phyloP scores from a whole-genome alignment of 2,113 vertebrate species.

The Hydropotes inermis region DNA sequence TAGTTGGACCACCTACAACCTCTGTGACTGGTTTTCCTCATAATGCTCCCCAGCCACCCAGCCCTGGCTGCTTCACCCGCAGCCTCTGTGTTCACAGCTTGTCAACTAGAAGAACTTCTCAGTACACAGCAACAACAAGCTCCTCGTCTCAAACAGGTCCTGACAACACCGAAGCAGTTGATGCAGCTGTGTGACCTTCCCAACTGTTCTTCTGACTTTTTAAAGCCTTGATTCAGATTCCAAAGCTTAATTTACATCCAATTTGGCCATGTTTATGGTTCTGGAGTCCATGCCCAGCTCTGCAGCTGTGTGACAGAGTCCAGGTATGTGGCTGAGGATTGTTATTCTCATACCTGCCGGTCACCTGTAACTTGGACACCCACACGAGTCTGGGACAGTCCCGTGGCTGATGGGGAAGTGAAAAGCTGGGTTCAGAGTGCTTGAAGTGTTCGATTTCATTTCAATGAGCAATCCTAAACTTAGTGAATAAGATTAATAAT shows the following conservation, averaged over 20 bases:
- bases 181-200: not conserved
- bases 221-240: not conserved
- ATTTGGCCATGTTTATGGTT: not conserved
- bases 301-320: not conserved
- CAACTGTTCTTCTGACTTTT: not conserved
- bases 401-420: not conserved
- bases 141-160: not conserved
- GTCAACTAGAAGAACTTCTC: not conserved
- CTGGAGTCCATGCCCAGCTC: not conserved
- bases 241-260: not conserved
- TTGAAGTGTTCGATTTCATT: not conserved
- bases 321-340: not conserved
- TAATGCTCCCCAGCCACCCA: not conserved
- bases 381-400: not conserved
- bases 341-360: not conserved
- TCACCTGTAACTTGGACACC: not conserved
- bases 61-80: not conserved
- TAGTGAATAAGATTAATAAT: not conserved
- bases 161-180: not conserved
- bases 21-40: not conserved
- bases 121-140: not conserved
- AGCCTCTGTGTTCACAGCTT: not conserved
- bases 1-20: not conserved
- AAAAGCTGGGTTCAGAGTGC: not conserved
- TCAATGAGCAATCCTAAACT: slow-evolving; percentile 2